Conservation (phyloP, 1,140 invertebrate species). For the Akabosia matsudoensis region DNA sequence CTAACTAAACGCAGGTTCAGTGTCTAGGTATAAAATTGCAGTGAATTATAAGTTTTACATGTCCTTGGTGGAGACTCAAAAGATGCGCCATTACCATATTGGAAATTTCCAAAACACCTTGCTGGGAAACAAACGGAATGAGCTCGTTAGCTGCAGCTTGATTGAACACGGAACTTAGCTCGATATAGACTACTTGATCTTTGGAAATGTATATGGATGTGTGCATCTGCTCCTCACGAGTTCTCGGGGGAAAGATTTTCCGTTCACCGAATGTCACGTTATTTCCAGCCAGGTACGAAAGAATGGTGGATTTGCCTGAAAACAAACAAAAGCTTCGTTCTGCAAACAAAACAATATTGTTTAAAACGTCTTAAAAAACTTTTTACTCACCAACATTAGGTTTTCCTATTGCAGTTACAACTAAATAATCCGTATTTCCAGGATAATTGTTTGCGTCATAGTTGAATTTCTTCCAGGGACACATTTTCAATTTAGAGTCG, state of each 20-base stretch:
- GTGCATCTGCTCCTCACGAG: slow-evolving; percentile 24
- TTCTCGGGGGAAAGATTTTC: slow-evolving; percentile 32
- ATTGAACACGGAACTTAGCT: slow-evolving; percentile 40
- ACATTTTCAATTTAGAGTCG: slow-evolving; percentile 28
- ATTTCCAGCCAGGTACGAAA: slow-evolving; percentile 35
- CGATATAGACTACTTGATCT: slow-evolving; percentile 35
- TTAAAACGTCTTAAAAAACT: neutral
- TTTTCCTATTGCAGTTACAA: slow-evolving; percentile 33
- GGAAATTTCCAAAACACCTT: slow-evolving; percentile 39
- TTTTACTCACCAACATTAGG: slow-evolving; percentile 31
- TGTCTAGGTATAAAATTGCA: slow-evolving; percentile 26
- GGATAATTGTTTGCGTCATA: slow-evolving; percentile 22
- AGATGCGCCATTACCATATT: slow-evolving; percentile 32
- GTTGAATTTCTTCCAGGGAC: slow-evolving; percentile 18
- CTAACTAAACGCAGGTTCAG: slow-evolving; percentile 42
- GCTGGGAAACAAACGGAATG: slow-evolving; percentile 24
- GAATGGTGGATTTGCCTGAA: slow-evolving; percentile 40
- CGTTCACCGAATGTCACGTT: slow-evolving; percentile 20
- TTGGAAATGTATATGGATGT: slow-evolving; percentile 31
- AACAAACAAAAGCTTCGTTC: neutral
- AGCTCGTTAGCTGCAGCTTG: slow-evolving; percentile 32
- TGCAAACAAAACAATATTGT: neutral
- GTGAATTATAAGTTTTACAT: neutral
- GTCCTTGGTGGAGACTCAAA: neutral
- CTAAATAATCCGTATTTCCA: slow-evolving; percentile 37